phyloP scores from a whole-genome alignment of 2,797 vertebrate species.

The Clangula hyemalis region DNA sequence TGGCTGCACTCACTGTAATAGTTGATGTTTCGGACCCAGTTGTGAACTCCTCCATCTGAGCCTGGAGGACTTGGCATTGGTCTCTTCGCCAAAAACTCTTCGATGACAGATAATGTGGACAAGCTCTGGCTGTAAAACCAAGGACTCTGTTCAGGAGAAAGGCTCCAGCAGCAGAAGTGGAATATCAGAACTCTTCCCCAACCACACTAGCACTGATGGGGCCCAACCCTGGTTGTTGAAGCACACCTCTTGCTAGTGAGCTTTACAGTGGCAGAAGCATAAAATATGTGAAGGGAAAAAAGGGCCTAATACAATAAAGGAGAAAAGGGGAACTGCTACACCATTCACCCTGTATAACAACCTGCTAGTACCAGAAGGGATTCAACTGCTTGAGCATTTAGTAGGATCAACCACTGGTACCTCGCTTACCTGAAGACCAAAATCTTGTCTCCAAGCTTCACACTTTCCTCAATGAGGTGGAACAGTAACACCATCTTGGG shows the following conservation, averaged over 20 bases:
- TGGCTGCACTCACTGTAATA: slow-evolving; percentile 92
- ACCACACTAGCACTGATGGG: not conserved
- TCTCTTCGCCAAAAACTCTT: slow-evolving; percentile 93
- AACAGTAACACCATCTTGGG: slow-evolving; percentile 99
- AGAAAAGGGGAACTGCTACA: not conserved
- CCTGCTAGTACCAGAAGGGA: no score
- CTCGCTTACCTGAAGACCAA: slow-evolving; percentile 92
- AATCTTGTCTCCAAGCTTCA: slow-evolving; percentile 92
- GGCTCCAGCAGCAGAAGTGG: not conserved
- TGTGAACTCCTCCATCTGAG: slow-evolving; percentile 82
- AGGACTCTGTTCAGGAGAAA: slow-evolving; percentile 31
- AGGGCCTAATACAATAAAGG: not conserved
- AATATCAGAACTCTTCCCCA: not conserved
- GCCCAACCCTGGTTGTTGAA: not conserved
- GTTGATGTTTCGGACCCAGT: slow-evolving; percentile 93
- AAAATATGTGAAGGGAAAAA: not conserved
- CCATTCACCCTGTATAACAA: not conserved
- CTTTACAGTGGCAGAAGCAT: not conserved
- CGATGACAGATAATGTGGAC: slow-evolving; percentile 94
- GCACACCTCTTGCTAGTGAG: not conserved
- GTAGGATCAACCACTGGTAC: not conserved
- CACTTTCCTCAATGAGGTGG: slow-evolving; percentile 94
- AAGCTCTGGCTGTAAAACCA: slow-evolving; percentile 91
- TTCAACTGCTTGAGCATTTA: not conserved
- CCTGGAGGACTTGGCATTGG: slow-evolving; percentile 81